A percentile compares a stretch with the other conserved stretches of the same genome.
phyloP scores from a whole-genome alignment of 2,797 vertebrate species.

The Crocidura indochinensis region DNA sequence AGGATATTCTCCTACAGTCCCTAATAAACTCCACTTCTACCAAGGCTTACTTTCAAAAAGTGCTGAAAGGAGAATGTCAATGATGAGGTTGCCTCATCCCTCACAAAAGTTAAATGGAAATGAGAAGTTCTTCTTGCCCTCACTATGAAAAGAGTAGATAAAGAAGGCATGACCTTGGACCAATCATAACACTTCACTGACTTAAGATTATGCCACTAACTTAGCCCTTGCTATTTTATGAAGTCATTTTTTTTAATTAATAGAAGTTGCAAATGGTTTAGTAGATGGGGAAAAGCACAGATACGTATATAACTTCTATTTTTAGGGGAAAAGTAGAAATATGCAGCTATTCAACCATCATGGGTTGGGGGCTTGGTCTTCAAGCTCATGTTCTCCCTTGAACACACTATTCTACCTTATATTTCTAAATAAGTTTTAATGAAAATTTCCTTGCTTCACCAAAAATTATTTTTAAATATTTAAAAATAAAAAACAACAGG shows the following conservation, averaged over 20 bases:
- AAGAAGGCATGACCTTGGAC: slow-evolving; percentile 43
- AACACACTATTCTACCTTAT: no score
- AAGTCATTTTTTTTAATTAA: neutral
- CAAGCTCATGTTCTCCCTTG: no score
- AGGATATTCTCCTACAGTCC: slow-evolving; percentile 72
- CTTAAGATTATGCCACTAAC: neutral
- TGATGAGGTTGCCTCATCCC: slow-evolving; percentile 11
- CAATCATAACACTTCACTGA: neutral
- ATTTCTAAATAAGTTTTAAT: no score
- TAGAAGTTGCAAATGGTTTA: neutral
- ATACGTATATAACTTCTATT: neutral
- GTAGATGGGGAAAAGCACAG: neutral
- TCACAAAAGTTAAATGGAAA: slow-evolving; percentile 28
- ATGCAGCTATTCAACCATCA: neutral
- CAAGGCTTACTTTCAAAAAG: slow-evolving; percentile 77
- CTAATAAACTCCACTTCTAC: slow-evolving; percentile 80
- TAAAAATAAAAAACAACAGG: neutral
- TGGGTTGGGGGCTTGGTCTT: no score
- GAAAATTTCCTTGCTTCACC: no score
- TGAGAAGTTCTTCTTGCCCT: slow-evolving; percentile 36
- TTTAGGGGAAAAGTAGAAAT: neutral
- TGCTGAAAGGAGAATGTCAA: slow-evolving; percentile 66
- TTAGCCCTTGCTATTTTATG: neutral
- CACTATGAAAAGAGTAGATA: neutral
- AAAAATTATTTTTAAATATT: no score